Conservation (phyloP, 2,113 vertebrate species). For the Bostrychus sinensis region DNA sequence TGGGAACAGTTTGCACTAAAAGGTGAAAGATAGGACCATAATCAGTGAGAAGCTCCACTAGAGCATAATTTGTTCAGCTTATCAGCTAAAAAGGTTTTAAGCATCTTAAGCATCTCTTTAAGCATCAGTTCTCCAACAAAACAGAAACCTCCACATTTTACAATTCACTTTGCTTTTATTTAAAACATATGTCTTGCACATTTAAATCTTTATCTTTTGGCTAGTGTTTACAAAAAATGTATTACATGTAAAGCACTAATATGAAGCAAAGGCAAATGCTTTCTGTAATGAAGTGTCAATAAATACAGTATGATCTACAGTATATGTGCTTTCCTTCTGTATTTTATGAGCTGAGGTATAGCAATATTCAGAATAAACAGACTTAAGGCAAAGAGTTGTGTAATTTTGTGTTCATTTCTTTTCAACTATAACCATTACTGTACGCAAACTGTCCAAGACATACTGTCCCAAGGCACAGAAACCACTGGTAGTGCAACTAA, state of each 20-base stretch:
- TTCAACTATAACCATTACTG: conserved; percentile 8
- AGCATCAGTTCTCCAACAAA: neutral
- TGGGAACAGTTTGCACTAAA: no score
- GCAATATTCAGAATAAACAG: conserved; percentile 15
- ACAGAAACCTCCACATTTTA: conserved; percentile 1
- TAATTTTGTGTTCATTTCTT: conserved; percentile 17
- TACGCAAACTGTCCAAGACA: no score
- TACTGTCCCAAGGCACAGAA: neutral
- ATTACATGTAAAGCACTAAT: conserved; percentile 4
- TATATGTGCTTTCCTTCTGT: neutral
- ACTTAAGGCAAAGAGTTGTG: conserved; percentile 46
- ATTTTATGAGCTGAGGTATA: conserved; percentile 17
- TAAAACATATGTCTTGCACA: neutral
- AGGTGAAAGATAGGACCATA: no score
- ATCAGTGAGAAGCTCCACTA: no score
- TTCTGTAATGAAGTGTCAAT: neutral
- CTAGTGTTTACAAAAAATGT: conserved; percentile 32
- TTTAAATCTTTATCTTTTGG: neutral
- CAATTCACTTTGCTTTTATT: conserved; percentile 34
- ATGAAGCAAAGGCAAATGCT: conserved; percentile 1
- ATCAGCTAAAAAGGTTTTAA: no score
- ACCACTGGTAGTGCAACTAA: neutral
- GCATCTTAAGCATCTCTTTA: no score
- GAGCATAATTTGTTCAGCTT: no score
- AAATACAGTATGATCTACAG: neutral